Base-by-base conservation (phyloP, 2,113 vertebrate species). In the Dipodomys spectabilis region DNA sequence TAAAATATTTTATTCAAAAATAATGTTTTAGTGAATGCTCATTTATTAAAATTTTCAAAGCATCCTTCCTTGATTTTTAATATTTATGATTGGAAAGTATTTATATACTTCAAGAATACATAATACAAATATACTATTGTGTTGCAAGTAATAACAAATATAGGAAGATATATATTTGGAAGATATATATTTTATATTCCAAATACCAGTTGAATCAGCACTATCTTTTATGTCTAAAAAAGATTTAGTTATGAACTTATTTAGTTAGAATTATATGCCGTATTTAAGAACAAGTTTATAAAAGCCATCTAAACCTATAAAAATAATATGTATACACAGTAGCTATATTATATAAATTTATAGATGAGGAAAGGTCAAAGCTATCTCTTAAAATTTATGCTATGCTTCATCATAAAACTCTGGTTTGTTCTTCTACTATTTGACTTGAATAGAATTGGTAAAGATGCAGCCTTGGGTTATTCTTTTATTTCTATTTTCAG, bases 341-440 rank as follows among this genome's bases (percentile, higher is more conserved):
- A 82, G 68, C 83, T 80, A 49, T 6, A 65, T 13, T 23, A 69
- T 44, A 35, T 68, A 68, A 19, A 84, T 90, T 65, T 86, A 90
- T 57, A 79, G 57, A 57, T 79, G 71, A 82, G 23, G n/a, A 95
- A 93, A 96, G 85, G 81, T 69, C 88, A 92, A 80, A 80, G n/a
- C 72, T 74, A 35, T 45, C 12, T 69, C 18, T 69, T 80, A 23
- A 71, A 79, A 65, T 92, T 39, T 65, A 87, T 75, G 72, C 11
- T 9, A 6, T 16, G 13, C 6, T 88, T 74, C 79, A 67, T 84
- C 23, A 15, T 1, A 27, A 62, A 74, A 7, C 23, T 57, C n/a
- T 15, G 18, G 30, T 69, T 35, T 7, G 20, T 53, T 64, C 44
- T 10, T 9, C 25, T 84, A 12, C n/a, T 19, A 28, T 32, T 65